phyloP scores from a whole-genome alignment of 1,140 invertebrate genomes.

The Aethina tumida region DNA sequence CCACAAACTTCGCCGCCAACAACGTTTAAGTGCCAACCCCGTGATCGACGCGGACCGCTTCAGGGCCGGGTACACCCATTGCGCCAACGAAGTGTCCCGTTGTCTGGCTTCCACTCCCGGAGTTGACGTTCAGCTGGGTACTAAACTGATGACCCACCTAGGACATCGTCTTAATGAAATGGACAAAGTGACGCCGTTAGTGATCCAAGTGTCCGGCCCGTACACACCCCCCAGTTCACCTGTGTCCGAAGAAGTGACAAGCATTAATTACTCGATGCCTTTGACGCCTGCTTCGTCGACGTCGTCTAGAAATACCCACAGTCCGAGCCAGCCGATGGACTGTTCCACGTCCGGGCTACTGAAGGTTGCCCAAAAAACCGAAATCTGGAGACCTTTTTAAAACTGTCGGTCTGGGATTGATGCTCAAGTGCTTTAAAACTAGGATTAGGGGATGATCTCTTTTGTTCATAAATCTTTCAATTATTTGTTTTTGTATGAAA shows the following conservation, averaged over 20 bases:
- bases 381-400: too few relatives aligned
- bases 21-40: conserved; percentile 54
- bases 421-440: too few relatives aligned
- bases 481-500: too few relatives aligned
- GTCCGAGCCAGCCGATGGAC: conserved; percentile 43
- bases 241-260: conserved; percentile 37
- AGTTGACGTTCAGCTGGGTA: conserved; percentile 74
- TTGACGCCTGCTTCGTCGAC: conserved; percentile 53
- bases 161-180: conserved; percentile 70
- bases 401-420: too few relatives aligned
- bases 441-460: too few relatives aligned
- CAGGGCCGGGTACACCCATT: conserved; percentile 82
- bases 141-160: conserved; percentile 77
- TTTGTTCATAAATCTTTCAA: too few relatives aligned
- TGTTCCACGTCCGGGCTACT: conserved; percentile 43
- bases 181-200: conserved; percentile 48
- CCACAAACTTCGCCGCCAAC: conserved; percentile 67
- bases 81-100: conserved; percentile 82
- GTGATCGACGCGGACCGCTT: conserved; percentile 71
- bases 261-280: conserved; percentile 45
- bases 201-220: conserved; percentile 36
- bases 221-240: conserved; percentile 43
- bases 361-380: too few relatives aligned
- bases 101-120: conserved; percentile 73
- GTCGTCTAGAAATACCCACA: conserved; percentile 37